Percentiles rank a stretch among this genome's conserved stretches.
Evolutionary conservation across 2,113 vertebrate genomes (phyloP).

Genomic region (Bothrops jararaca): DNA sequence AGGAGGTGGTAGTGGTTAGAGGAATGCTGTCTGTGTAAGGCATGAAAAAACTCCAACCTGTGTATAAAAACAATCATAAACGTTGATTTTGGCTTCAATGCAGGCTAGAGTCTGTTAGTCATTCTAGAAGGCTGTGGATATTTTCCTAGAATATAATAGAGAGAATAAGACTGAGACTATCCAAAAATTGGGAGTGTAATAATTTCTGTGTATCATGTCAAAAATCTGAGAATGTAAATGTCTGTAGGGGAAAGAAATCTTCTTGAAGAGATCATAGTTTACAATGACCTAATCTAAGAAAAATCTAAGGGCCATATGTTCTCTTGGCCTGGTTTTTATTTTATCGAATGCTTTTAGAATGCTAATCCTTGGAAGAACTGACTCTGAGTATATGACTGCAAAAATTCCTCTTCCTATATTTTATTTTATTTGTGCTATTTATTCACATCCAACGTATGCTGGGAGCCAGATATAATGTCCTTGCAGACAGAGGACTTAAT

Average conservation of each 20-base stretch:
- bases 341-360: conserved; percentile 30
- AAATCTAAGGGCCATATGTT: conserved; percentile 64
- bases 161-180: conserved; percentile 49
- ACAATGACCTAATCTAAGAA: conserved; percentile 67
- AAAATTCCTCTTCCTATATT: not conserved
- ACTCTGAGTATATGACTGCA: not conserved
- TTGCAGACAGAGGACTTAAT: not conserved
- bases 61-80: conserved; percentile 34
- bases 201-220: conserved; percentile 58
- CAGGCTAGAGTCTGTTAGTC: conserved; percentile 56
- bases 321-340: conserved; percentile 48
- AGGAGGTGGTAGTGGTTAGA: not conserved
- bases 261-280: conserved; percentile 55
- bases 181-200: conserved; percentile 49
- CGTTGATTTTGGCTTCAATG: conserved; percentile 47
- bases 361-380: conserved; percentile 31
- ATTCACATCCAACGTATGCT: conserved; percentile 30
- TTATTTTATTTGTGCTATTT: conserved; percentile 30
- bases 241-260: conserved; percentile 41
- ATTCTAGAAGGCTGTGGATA: conserved; percentile 51
- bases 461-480: conserved; percentile 10
- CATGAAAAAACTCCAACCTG: conserved; percentile 32
- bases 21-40: conserved; percentile 7
- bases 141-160: conserved; percentile 50
- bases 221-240: conserved; percentile 60